phyloP scores from a whole-genome alignment of 2,888 invertebrate species.

The Galerucella calmariensis region DNA sequence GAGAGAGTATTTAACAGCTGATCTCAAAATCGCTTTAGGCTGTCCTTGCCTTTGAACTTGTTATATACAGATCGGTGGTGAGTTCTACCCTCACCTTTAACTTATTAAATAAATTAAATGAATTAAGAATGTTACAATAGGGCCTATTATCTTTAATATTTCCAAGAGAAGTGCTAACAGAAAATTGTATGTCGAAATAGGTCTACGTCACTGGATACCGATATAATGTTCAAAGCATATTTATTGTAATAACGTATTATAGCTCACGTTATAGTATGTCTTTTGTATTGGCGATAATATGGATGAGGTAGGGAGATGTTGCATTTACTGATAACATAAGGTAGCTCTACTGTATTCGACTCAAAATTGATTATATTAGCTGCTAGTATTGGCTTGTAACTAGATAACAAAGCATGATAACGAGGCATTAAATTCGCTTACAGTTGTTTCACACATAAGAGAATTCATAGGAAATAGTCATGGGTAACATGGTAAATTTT shows the following conservation, averaged over 20 bases:
- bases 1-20: background rate
- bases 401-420: constrained; percentile 26
- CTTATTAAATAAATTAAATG: too few species aligned
- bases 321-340: constrained; percentile 26
- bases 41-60: background rate
- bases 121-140: too few species aligned
- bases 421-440: constrained; percentile 11
- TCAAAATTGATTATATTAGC: constrained; percentile 31
- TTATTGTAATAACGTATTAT: constrained; percentile 34
- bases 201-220: background rate
- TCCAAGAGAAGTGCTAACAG: too few species aligned
- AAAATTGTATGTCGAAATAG: background rate
- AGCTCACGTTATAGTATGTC: background rate
- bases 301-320: constrained; percentile 21
- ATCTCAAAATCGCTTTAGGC: background rate
- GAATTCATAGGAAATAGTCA: background rate
- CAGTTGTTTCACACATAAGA: background rate
- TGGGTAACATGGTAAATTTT: too few species aligned
- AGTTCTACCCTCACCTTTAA: background rate
- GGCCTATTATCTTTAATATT: too few species aligned
- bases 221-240: constrained; percentile 36
- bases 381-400: constrained; percentile 21
- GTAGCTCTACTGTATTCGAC: constrained; percentile 9
- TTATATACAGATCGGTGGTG: background rate
- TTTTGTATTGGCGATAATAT: constrained; percentile 26